Evolutionary conservation across 2,113 vertebrate genomes (phyloP).

Genomic region (Syngnathus floridae): DNA sequence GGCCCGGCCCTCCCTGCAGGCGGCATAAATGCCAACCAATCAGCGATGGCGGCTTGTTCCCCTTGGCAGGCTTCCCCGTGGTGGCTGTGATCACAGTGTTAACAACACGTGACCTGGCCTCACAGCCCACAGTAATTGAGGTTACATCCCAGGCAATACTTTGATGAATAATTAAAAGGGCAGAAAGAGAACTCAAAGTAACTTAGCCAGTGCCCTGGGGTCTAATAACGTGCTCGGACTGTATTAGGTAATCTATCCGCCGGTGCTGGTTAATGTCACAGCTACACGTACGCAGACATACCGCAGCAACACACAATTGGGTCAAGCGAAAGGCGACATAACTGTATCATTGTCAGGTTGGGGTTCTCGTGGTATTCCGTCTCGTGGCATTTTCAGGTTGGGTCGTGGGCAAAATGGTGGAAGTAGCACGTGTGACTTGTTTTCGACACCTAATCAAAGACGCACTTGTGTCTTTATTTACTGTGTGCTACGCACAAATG

Average conservation of each 20-base stretch:
- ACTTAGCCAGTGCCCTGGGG: conserved; percentile 66
- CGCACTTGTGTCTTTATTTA: neutral
- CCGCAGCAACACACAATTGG: conserved; percentile 40
- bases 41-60: conserved; percentile 52
- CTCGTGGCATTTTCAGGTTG: conserved; percentile 40
- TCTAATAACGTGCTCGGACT: conserved; percentile 70
- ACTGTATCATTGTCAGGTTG: conserved; percentile 51
- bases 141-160: conserved; percentile 59
- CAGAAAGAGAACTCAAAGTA: conserved; percentile 53
- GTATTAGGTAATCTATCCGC: conserved; percentile 72
- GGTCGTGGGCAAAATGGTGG: neutral
- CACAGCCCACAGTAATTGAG: conserved; percentile 62
- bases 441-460: neutral
- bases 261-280: conserved; percentile 56
- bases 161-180: conserved; percentile 70
- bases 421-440: neutral
- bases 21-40: conserved; percentile 56
- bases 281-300: conserved; percentile 22
- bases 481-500: neutral
- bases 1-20: conserved; percentile 33
- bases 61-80: conserved; percentile 58
- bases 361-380: conserved; percentile 41
- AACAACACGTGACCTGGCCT: conserved; percentile 61
- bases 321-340: conserved; percentile 46
- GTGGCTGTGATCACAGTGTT: conserved; percentile 60